Conservation (phyloP, 2,113 vertebrate genomes). For the Scolopax mira region DNA sequence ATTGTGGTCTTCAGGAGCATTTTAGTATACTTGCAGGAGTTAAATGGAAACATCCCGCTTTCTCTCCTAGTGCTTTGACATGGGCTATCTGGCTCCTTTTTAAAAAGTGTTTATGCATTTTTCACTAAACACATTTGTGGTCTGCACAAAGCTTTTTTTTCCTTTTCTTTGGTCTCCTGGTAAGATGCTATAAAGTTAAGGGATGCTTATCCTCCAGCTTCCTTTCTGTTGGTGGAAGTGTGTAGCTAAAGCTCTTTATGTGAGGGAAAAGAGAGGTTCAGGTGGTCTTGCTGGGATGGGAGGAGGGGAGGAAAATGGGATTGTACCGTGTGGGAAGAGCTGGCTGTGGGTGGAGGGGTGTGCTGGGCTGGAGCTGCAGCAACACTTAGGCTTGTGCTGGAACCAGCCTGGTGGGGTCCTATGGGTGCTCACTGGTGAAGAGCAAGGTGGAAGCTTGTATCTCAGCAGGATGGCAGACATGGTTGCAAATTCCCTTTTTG, state of each 20-base stretch:
- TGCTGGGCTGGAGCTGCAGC: not conserved
- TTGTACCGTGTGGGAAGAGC: too few species aligned
- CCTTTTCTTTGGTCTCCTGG: not conserved
- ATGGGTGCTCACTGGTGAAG: not conserved
- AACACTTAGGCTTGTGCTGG: not conserved
- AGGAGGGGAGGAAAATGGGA: too few species aligned
- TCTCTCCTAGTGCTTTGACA: not conserved
- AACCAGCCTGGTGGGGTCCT: not conserved
- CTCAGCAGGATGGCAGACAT: rapidly evolving
- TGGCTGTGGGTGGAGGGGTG: not conserved
- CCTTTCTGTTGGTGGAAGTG: not conserved
- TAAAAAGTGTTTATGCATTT: not conserved
- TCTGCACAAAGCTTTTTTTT: not conserved
- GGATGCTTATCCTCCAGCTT: not conserved
- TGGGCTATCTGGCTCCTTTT: not conserved
- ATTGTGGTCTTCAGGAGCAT: not conserved
- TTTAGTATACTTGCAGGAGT: not conserved
- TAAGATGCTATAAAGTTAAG: not conserved
- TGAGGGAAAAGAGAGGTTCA: not conserved
- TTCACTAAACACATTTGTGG: not conserved
- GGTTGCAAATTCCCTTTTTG: not conserved
- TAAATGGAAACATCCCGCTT: not conserved
- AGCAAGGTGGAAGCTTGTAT: not conserved
- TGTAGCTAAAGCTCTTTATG: not conserved
- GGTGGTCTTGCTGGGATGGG: too few species aligned